Base-by-base conservation (phyloP, 2,113 vertebrate species). In the Scopus umbretta region DNA sequence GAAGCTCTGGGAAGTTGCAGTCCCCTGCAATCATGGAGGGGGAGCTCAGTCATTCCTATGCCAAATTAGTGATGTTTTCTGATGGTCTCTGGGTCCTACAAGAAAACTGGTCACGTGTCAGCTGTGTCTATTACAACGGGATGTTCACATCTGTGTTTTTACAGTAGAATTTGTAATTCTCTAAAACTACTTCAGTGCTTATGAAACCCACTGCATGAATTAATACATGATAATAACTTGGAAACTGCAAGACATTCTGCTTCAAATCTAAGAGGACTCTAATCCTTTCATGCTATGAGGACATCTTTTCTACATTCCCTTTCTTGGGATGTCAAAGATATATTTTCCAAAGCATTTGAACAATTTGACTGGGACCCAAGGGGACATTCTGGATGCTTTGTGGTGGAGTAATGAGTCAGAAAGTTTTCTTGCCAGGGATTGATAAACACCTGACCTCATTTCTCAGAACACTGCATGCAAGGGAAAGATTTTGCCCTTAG, bases 271-370 rank as follows among this genome's bases (percentile, higher is more conserved):
- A 87, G 59, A 59, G 8, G 49, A 45, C 16, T 62, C 52, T 53
- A 73, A 94, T 81, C 58, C 30, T 95, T 94, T 95, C 85, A 55
- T n/a, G 43, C 23, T 61, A 52, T 49, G 61, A 96, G 86, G 47
- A 89, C 49, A 52, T 38, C 13, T 43, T 85, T 92, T 97, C 87
- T 89, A 74, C 36, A 92, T 86, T 94, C 70, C 30, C 47, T 95
- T 97, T 91, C 84, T 81, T 52, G 71, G 80, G 56, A 97, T 93
- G 94, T 97, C 92, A 93, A 76, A 95, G 87, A 96, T 97, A 58
- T 27, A 96, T 97, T 97, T 95, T 97, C 94, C 87, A 95, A 96
- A 90, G n/a, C 73, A 93, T 97, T 91, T 97, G 72, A 98, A 96
- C 79, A 92, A 94, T 96, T 70, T 97, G 92, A 97, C 95, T 89